Base-by-base conservation (phyloP, 37 sponge, comb jelly and placozoan species). In the Halisarca cf. caerulea region DNA sequence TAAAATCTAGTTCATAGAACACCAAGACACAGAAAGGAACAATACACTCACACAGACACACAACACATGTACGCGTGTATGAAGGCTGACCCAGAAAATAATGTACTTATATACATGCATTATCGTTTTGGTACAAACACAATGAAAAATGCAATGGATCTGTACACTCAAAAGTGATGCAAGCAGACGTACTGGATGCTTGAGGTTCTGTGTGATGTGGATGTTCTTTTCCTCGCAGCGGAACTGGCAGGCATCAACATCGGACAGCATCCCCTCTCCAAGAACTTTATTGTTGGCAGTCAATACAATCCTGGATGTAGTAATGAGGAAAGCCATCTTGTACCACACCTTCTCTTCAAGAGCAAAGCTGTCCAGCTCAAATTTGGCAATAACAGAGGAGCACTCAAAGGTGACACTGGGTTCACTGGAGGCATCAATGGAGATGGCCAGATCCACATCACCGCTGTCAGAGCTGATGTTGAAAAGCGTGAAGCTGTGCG, bases 311-410 rank as follows among this genome's bases (percentile, higher is more conserved):
- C 2, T 24, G 42, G 42, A 44, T 2, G 17, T 41, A 24, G 77
- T 25, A n/a, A 74, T 41, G 25, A 38, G 9, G 23, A 74, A 44
- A n/a, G 38, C 77, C 44, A 74, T 4, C 24, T 74, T 74, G 25
- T 74, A 37, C 77, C 77, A 74, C 2, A 27, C 69, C 32, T 68
- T 68, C 77, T 74, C 77, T 25, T 23, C 42, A 23, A 74, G 25
- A 1, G 30, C 42, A 7, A 24, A 44, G 0, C 2, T 25, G 25
- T 40, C 45, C n/a, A 74, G 45, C 36, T 40, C 77, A 74, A 74
- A 74, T n/a, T 74, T 43, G 45, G 77, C 77, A 74, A 74, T 40
- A 3, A 74, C 6, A 6, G 24, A 36, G 45, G 77, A 74, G 25
- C 77, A 74, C 44, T 74, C 77, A 14, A 74, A 74, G 9, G 33